These are phyloP conservation scores for Bombus cullumanus DNA, from an alignment of 1,140 invertebrate species.

Conservation along the genomic window DNA sequence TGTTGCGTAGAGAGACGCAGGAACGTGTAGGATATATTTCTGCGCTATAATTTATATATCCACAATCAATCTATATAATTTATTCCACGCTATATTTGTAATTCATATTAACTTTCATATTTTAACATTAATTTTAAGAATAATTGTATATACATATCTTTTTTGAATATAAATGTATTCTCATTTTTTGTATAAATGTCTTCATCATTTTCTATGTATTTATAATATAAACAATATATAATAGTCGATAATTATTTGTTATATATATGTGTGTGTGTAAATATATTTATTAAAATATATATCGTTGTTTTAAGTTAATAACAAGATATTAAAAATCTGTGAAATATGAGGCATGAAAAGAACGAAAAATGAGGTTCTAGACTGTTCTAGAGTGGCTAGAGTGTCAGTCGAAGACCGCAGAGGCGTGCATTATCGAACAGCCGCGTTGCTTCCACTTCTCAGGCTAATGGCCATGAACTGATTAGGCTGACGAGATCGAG, in stretches of 20 bases:
- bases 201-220: too few relatives aligned
- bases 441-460: not conserved
- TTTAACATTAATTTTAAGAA: too few relatives aligned
- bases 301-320: not conserved
- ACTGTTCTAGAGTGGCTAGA: too few relatives aligned
- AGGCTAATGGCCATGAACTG: slow-evolving; percentile 49
- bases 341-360: not conserved
- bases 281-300: not conserved
- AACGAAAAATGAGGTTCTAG: not conserved
- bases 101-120: too few relatives aligned
- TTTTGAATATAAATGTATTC: too few relatives aligned
- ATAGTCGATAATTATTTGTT: too few relatives aligned
- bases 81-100: too few relatives aligned
- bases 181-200: too few relatives aligned
- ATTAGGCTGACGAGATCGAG: slow-evolving; percentile 32
- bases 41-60: not conserved
- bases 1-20: not conserved
- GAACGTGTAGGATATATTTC: not conserved
- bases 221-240: too few relatives aligned
- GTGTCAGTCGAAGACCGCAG: not conserved
- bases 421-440: slow-evolving; percentile 37
- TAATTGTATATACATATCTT: too few relatives aligned
- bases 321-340: not conserved
- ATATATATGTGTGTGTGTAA: too few relatives aligned
- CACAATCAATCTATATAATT: not conserved